Evolutionary conservation across 2,113 vertebrate genomes (phyloP), one percentile per base, ranked within the genome.

Genomic region (Seriola dumerili): DNA sequence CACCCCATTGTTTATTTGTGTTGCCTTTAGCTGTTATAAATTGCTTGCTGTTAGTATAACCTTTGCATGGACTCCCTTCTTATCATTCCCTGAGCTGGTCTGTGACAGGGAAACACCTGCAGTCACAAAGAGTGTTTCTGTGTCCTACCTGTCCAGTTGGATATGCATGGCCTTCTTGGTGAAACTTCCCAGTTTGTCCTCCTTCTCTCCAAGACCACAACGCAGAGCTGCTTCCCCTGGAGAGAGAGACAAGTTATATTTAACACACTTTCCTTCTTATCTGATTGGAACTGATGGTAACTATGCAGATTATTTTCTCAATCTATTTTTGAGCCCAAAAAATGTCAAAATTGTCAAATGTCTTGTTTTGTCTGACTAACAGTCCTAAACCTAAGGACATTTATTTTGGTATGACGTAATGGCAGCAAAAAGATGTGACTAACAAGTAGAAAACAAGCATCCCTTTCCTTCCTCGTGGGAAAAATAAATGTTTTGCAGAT

Each of bases 151-250:
- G 93, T 99, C 98, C 92, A 99, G 93, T 65, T 99, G 98, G 91
- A 99, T 99, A 84, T 99, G 97, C 48, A 98, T 95, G 64, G 98
- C 97, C 91, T 99, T 99, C 91, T 99, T 97, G 7, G 97, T 97
- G 85, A 99, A 99, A 87, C 84, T 97, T 91, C 97, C 97, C 65
- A 99, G 94, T 38, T 97, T 96, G 84, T 99, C 97, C 71, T 96
- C 96, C 76, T 96, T 95, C 66, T 97, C 96, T 66, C 94, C 96
- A 19, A 96, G 81, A 10, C 96, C 96, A 81, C 96, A 97, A 40
- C 95, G 95, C 71, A 99, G 95, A 36, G 97, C 98, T 21, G 95
- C 94, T 92, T 99, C 97, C 25, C 98, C 98, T 99, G 94, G 17
- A 78, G 1, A 66, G 7, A 85, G 8, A 25, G 8, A 38, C 19